Percentiles rank a stretch among this genome's conserved stretches.
Evolutionary conservation across 2,797 vertebrate genomes (phyloP).

Genomic region (Anguilla megastoma): DNA sequence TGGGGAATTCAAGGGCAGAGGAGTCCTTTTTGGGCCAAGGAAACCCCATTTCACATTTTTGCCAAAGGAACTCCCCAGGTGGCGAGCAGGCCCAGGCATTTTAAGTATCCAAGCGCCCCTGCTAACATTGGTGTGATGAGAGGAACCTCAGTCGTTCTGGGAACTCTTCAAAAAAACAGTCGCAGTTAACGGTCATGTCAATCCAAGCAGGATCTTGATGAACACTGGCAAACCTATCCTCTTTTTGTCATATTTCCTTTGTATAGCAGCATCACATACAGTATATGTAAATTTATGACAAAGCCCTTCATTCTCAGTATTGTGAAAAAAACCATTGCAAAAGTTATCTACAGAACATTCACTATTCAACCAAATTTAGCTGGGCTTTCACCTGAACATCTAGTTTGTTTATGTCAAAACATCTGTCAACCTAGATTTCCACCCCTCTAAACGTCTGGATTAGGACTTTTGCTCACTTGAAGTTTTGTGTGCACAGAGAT

Average conservation of each 20-base stretch:
- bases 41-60: not conserved
- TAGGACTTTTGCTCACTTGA: too few relatives aligned
- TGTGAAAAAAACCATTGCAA: too few relatives aligned
- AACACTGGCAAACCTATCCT: not conserved
- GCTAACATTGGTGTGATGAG: not conserved
- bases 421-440: too few relatives aligned
- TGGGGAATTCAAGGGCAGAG: not conserved
- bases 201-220: not conserved
- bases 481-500: too few relatives aligned
- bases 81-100: not conserved
- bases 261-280: not conserved
- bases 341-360: too few relatives aligned
- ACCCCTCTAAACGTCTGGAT: too few relatives aligned
- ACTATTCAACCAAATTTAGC: too few relatives aligned
- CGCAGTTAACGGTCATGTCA: not conserved
- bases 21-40: not conserved
- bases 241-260: not conserved
- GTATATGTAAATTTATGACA: not conserved
- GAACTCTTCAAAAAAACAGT: not conserved
- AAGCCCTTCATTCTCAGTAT: not conserved
- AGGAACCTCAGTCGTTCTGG: not conserved
- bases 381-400: too few relatives aligned
- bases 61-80: not conserved
- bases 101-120: not conserved
- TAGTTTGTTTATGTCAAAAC: too few relatives aligned